phyloP scores from a whole-genome alignment of 2,888 invertebrate genomes.

The Azorinus chamasolen region DNA sequence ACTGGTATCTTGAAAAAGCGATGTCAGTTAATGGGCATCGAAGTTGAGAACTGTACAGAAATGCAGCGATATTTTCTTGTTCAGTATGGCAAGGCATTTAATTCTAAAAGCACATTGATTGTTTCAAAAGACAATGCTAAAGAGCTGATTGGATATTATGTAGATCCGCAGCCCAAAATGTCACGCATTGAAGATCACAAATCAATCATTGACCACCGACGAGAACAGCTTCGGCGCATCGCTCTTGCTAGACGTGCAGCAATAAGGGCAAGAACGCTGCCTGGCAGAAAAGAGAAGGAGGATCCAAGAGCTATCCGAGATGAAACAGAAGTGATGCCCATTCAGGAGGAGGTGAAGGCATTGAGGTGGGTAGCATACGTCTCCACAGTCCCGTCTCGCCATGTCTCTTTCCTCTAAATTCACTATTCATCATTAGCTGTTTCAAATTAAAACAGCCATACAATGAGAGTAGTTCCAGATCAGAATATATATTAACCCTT shows the following conservation, averaged over 20 bases:
- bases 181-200: conserved; percentile 46
- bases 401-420: too few species aligned
- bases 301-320: conserved; percentile 43
- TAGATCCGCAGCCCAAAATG: conserved; percentile 77
- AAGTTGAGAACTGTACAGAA: conserved; percentile 84
- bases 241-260: conserved; percentile 52
- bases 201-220: conserved; percentile 55
- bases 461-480: too few species aligned
- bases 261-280: conserved; percentile 45
- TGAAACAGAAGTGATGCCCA: not conserved
- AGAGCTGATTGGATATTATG: conserved; percentile 84
- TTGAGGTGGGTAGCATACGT: conserved; percentile 60
- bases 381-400: too few species aligned
- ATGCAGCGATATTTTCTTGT: conserved; percentile 86
- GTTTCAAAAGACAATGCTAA: conserved; percentile 84
- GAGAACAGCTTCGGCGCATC: conserved; percentile 53
- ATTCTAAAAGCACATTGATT: conserved; percentile 85
- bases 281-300: conserved; percentile 38
- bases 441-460: too few species aligned
- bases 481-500: too few species aligned
- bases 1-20: conserved; percentile 86
- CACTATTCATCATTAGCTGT: too few species aligned
- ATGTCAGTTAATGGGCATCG: conserved; percentile 83
- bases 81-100: conserved; percentile 85
- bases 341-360: not conserved